Evolutionary conservation across 2,797 vertebrate genomes (phyloP), one percentile per base, ranked within the genome.

Genomic region (Microcaecilia unicolor): DNA sequence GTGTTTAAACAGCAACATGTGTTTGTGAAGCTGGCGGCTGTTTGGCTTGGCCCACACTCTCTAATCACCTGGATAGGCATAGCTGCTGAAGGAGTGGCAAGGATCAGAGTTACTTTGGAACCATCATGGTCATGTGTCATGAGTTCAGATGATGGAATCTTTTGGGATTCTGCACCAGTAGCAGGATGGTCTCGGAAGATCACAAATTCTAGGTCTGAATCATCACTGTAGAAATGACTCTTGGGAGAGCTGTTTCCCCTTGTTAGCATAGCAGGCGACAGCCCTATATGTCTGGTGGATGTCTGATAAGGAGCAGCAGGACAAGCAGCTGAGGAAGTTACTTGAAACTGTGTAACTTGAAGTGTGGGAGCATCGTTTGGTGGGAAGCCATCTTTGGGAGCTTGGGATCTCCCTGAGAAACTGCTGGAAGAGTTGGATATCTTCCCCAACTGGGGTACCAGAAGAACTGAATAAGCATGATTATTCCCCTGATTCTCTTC

Each of bases 91-190:
- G 70, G 56, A 4, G 55, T 55, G 16, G 72, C 67, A 64, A 78
- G 62, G 30, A 78, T 47, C 28, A 78, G 15, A 12, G 74, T 72
- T 33, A 78, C 55, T 55, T 70, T 74, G 21, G 72, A 76, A 45
- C 75, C 37, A 30, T 64, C 72, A 41, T 74, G 70, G 5, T 64
- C 55, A 31, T 48, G 36, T 32, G 68, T 50, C 41, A 47, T 58
- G 28, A 74, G 51, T 24, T 13, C 28, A 43, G 55, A 31, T 19
- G 28, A 34, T 3, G 43, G 14, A 25, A 19, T 28, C 43, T 48
- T 62, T 26, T 31, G 22, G 35, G 58, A 65, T 18, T 61, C 37
- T 44, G 48, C 37, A 22, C 22, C 31, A 37, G 64, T 36, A 22
- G 72, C 58, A 34, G 34, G 25, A 11, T 22, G 40, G 30, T 61